Conservation (phyloP, 2,888 invertebrate species). For the Meiosimyza platycephala region DNA sequence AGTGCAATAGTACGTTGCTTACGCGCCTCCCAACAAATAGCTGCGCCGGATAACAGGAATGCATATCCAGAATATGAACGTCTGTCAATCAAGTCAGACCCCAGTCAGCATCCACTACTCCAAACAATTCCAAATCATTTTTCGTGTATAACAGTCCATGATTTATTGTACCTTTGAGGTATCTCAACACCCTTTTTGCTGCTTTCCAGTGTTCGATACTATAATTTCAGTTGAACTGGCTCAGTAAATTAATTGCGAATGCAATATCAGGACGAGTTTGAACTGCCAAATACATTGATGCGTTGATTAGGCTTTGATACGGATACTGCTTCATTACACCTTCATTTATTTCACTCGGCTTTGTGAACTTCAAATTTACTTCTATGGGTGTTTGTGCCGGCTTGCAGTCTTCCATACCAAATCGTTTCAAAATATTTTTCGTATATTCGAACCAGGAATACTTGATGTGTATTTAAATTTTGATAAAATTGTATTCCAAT, state of each 20-base stretch:
- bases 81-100: slow-evolving; percentile 36
- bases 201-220: slow-evolving; percentile 43
- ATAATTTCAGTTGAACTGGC: slow-evolving; percentile 40
- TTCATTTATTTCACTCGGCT: not conserved
- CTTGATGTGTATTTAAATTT: slow-evolving; percentile 18
- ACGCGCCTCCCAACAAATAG: slow-evolving; percentile 41
- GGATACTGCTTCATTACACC: slow-evolving; percentile 21
- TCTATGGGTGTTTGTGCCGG: slow-evolving; percentile 11
- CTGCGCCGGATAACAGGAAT: slow-evolving; percentile 35
- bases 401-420: slow-evolving; percentile 26
- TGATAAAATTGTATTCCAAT: slow-evolving; percentile 41
- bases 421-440: slow-evolving; percentile 14
- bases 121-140: slow-evolving; percentile 27
- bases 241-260: slow-evolving; percentile 24
- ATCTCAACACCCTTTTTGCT: slow-evolving; percentile 42
- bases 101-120: slow-evolving; percentile 44
- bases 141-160: slow-evolving; percentile 34
- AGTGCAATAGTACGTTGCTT: slow-evolving; percentile 43
- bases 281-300: slow-evolving; percentile 29
- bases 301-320: not conserved
- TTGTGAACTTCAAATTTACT: slow-evolving; percentile 14
- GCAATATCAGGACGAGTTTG: not conserved
- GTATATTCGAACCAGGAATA: slow-evolving; percentile 17
- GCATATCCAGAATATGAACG: slow-evolving; percentile 41
- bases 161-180: slow-evolving; percentile 38